Evolutionary conservation across 1,140 invertebrate genomes (phyloP).

Genomic region (Amphibalanus amphitrite): DNA sequence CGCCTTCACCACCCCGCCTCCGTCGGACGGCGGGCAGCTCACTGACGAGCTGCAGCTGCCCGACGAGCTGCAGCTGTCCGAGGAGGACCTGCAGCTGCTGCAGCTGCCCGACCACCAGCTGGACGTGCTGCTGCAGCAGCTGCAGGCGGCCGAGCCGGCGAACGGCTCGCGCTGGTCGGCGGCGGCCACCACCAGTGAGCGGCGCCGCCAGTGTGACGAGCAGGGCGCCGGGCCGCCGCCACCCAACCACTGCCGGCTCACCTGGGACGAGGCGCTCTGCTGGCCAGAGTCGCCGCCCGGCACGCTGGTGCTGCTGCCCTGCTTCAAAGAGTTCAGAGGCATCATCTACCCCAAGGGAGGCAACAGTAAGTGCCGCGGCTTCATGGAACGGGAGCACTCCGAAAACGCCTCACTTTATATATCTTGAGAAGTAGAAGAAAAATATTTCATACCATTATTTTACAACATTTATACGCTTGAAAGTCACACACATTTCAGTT

Average conservation of each 20-base stretch:
- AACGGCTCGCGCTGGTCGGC: background rate
- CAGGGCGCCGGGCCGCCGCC: constrained; percentile 6
- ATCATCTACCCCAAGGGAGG: constrained; percentile 35
- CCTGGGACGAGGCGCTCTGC: constrained; percentile 53
- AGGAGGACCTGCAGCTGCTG: too few species aligned
- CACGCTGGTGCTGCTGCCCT: constrained; percentile 41
- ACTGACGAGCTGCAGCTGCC: too few species aligned
- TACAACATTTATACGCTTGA: too few species aligned
- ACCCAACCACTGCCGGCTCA: constrained; percentile 23
- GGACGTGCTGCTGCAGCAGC: constrained; percentile 1
- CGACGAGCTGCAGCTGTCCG: too few species aligned
- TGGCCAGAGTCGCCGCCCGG: constrained; percentile 53
- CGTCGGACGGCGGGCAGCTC: too few species aligned
- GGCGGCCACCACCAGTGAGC: background rate
- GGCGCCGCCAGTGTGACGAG: constrained; percentile 5
- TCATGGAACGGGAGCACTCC: too few species aligned
- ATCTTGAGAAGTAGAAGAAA: too few species aligned
- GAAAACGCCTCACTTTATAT: too few species aligned
- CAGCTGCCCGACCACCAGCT: background rate
- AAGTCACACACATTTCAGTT: too few species aligned
- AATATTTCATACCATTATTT: too few species aligned
- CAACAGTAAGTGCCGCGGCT: background rate
- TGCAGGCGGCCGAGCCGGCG: background rate
- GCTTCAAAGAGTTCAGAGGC: constrained; percentile 54
- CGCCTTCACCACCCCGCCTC: too few species aligned